A percentile compares a stretch with the other conserved stretches of the same genome.
Evolutionary conservation across 2,113 vertebrate genomes (phyloP).

Genomic region (Jacana jacana): DNA sequence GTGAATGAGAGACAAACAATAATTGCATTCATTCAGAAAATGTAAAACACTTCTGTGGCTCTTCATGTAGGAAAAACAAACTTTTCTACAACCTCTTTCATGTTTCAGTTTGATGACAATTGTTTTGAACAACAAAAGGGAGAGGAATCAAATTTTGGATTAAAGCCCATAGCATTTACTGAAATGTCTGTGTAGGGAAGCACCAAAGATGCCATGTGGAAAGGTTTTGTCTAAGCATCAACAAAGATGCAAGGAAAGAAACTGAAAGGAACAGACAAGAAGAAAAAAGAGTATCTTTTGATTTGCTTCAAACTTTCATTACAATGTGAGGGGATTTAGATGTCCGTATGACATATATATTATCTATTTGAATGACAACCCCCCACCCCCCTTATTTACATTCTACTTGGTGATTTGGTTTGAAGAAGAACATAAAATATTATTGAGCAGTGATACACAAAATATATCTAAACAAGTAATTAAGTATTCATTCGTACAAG

Average conservation of each 20-base stretch:
- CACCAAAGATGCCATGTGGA: neutral
- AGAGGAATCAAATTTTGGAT: slow-evolving; percentile 12
- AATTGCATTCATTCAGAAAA: neutral
- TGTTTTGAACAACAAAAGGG: slow-evolving; percentile 41
- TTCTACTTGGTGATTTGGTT: neutral
- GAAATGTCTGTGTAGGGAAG: neutral
- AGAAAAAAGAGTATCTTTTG: neutral
- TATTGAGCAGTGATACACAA: neutral
- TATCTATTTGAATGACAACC: neutral
- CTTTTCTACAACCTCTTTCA: slow-evolving; percentile 12
- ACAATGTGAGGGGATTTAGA: neutral
- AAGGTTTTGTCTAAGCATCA: neutral
- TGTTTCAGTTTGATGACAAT: slow-evolving; percentile 17
- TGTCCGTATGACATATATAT: neutral
- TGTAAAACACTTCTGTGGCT: neutral
- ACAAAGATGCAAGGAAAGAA: neutral
- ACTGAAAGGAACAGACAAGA: neutral
- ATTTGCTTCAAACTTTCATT: neutral
- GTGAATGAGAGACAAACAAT: fast-evolving
- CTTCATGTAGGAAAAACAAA: neutral
- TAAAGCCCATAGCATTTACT: neutral
- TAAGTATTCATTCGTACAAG: slow-evolving; percentile 22
- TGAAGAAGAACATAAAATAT: neutral
- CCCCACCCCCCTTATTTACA: neutral
- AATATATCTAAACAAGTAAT: slow-evolving; percentile 6